A percentile compares a stretch with the other conserved stretches of the same genome.
These are phyloP conservation scores for Grus americana DNA, from an alignment of 2,113 vertebrate species.

Conservation along the genomic window DNA sequence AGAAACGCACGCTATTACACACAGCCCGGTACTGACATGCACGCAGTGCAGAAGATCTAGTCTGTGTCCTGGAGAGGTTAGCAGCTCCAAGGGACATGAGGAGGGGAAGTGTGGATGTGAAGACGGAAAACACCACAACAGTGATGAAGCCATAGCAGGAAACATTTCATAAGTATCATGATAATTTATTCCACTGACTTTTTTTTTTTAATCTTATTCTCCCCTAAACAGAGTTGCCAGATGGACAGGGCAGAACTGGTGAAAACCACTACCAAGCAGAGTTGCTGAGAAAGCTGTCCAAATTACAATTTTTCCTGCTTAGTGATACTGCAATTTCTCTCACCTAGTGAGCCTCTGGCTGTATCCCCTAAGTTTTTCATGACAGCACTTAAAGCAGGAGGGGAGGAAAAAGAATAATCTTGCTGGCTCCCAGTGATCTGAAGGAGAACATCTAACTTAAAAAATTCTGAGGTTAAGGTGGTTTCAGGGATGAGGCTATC, in stretches of 20 bases:
- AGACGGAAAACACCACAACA: not conserved
- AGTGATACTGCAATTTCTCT: not conserved
- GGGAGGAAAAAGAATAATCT: not conserved
- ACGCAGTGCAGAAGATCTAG: fast-evolving
- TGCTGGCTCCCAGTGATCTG: not conserved
- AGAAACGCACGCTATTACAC: not conserved
- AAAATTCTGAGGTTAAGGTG: not conserved
- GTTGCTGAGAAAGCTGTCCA: not conserved
- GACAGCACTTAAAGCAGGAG: not conserved
- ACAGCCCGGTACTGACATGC: fast-evolving
- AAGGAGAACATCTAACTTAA: not conserved
- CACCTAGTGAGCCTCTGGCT: not conserved
- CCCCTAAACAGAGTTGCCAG: not conserved
- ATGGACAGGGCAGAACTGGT: not conserved
- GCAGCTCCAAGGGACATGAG: not conserved
- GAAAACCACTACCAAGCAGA: not conserved
- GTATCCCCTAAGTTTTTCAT: not conserved
- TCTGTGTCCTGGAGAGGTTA: not conserved
- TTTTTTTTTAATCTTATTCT: no score
- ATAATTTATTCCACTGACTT: not conserved
- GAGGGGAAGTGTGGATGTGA: not conserved
- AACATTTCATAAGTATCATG: not conserved
- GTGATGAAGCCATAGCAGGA: not conserved
- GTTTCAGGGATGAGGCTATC: not conserved
- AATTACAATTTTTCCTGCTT: not conserved